Percentiles rank a stretch among this genome's conserved stretches.
These are phyloP conservation scores for Prionailurus bengalensis DNA, from an alignment of 2,113 vertebrate species.

Conservation along the genomic window DNA sequence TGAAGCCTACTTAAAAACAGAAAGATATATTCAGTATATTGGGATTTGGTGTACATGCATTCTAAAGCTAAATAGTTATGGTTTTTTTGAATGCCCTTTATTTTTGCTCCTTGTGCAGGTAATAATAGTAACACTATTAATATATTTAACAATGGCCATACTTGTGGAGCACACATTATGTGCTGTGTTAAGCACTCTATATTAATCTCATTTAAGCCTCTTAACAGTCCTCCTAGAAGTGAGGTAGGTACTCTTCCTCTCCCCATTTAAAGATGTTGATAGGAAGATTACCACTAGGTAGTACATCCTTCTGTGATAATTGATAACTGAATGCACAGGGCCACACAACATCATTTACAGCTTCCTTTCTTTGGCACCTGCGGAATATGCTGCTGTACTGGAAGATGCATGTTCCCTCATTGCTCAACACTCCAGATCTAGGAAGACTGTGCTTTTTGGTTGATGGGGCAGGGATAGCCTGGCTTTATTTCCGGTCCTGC, in stretches of 20 bases:
- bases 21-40: neutral
- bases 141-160: conserved; percentile 43
- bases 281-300: neutral
- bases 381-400: neutral
- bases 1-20: neutral
- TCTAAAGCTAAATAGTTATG: conserved; percentile 36
- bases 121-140: conserved; percentile 58
- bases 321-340: neutral
- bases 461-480: conserved; percentile 34
- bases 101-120: conserved; percentile 72
- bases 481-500: conserved; percentile 46
- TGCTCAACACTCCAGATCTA: neutral
- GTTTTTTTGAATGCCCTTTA: conserved; percentile 47
- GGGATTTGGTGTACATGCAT: conserved; percentile 28
- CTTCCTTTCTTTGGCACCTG: neutral
- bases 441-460: conserved; percentile 34
- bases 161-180: conserved; percentile 41
- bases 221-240: conserved; percentile 33
- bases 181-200: conserved; percentile 43
- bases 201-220: conserved; percentile 57
- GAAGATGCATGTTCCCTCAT: neutral
- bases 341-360: too few relatives aligned
- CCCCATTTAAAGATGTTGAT: neutral
- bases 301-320: neutral
- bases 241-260: conserved; percentile 74